Base-by-base conservation (phyloP, 2,113 vertebrate genomes). In the Carassius carassius region DNA sequence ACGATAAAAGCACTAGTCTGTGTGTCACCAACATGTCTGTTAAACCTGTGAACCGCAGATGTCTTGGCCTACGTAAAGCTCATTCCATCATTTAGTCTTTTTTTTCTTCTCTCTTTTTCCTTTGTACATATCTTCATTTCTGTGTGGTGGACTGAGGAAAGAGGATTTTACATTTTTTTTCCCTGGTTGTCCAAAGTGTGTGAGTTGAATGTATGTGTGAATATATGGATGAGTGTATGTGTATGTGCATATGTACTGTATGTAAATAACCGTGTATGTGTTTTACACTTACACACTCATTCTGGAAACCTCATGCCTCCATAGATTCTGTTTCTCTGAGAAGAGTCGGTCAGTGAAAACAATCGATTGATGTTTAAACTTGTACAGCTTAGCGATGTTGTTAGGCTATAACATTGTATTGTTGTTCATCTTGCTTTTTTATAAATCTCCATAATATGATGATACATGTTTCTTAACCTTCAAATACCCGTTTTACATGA, bases 1-100 rank as follows among this genome's bases (percentile, higher is more conserved):
- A 79, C 90, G 90, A 91, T 91, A 90, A 85, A 93, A 60, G 88
- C 88, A 58, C 88, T 87, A 82, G 82, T 89, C 67, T 69, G 35
- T 75, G 37, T 69, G 51, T 37, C 32, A 62, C 76, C 29, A 54
- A 67, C 14, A 21, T 69, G 23, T 54, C 49, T 16, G 11, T 65
- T 37, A n/a, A 49, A 35, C 74, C 21, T 83, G 32, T 51, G 21
- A 23, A 21, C 44, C 9, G 7, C 29, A 6, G 49, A n/a, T 51
- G 72, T 75, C 80, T n/a, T 70, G 78, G 84, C 67, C 17, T 16
- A 77, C 65, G 14, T 11, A 47, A 25, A 44, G 75, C 44, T 82
- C 56, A 37, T 81, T 49, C 9, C 56, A 67, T 35, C 47, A 19
- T 78, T 70, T 16, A 16, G 29, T 16, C n/a, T 51, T 14, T 54